phyloP scores from a whole-genome alignment of 2,113 vertebrate genomes.

The Anguilla japonica region DNA sequence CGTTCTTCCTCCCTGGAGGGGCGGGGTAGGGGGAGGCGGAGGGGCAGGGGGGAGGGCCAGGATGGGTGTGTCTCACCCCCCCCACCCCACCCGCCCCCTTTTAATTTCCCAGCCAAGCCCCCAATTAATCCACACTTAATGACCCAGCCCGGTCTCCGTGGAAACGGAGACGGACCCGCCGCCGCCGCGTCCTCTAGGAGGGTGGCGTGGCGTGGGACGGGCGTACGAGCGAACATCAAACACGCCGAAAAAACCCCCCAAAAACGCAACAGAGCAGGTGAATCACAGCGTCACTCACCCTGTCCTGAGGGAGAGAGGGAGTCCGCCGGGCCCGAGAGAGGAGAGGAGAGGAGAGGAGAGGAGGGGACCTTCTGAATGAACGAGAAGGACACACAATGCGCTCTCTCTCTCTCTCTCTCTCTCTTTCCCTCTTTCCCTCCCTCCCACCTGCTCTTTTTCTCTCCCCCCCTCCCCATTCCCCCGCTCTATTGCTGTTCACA shows the following conservation, averaged over 20 bases:
- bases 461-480: slow-evolving; percentile 7
- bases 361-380: slow-evolving; percentile 2
- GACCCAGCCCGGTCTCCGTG: background rate
- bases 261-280: background rate
- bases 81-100: background rate
- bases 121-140: background rate
- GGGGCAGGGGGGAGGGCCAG: too few relatives aligned
- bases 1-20: too few relatives aligned
- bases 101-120: background rate
- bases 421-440: background rate
- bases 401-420: slow-evolving; percentile 25
- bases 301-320: background rate
- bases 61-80: background rate
- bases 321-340: background rate
- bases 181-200: background rate
- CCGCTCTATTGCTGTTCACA: slow-evolving; percentile 36
- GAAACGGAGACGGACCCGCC: background rate
- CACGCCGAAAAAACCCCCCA: background rate
- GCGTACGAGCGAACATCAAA: slow-evolving; percentile 2
- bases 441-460: background rate
- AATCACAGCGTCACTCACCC: slow-evolving; percentile 4
- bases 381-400: slow-evolving; percentile 7
- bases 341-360: background rate
- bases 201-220: slow-evolving; percentile 16
- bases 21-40: too few relatives aligned